Base-by-base conservation (phyloP, 2,113 vertebrate genomes). In the Triplophysa dalaica region DNA sequence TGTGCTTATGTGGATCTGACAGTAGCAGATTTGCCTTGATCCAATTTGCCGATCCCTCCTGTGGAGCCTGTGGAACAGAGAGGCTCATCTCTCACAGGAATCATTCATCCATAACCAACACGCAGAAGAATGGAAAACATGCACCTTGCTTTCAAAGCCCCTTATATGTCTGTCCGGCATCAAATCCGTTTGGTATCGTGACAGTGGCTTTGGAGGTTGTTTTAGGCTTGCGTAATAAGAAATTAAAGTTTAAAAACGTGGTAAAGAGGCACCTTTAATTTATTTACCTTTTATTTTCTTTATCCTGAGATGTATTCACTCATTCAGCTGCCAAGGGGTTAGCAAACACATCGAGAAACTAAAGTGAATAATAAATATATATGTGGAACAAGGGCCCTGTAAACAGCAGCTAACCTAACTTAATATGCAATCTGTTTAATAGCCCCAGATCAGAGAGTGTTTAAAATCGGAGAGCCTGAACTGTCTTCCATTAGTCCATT, bases 31-130 rank as follows among this genome's bases (percentile, higher is more conserved):
- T 80, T 72, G 74, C 75, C 62, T 77, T 67, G 63, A 76, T 80
- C 64, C 66, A 80, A 75, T 80, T 69, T 80, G 78, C 56, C 65
- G 19, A 65, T 70, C 52, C 43, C 45, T 73, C 77, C 70, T 62
- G 60, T 52, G 54, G 60, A 79, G 70, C 52, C 41, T 21, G n/a
- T 26, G 73, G 45, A 58, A 65, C 70, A 74, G 61, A 76, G 29
- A 77, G 62, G 74, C 69, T 77, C 26, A 67, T 74, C 70, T 70
- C 70, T 48, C 24, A 26, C 17, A 62, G 48, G 3, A 58, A 70
- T 50, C 76, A 63, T 70, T 65, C 82, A 70, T 76, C 82, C 72
- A 76, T 58, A 75, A 60, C 77, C 82, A 65, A 48, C 68, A 56
- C 72, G 41, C 43, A n/a, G 58, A 76, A 76, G 70, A 67, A 75